Evolutionary conservation across 2,113 vertebrate species (phyloP).

Genomic region (Asarcornis scutulata): DNA sequence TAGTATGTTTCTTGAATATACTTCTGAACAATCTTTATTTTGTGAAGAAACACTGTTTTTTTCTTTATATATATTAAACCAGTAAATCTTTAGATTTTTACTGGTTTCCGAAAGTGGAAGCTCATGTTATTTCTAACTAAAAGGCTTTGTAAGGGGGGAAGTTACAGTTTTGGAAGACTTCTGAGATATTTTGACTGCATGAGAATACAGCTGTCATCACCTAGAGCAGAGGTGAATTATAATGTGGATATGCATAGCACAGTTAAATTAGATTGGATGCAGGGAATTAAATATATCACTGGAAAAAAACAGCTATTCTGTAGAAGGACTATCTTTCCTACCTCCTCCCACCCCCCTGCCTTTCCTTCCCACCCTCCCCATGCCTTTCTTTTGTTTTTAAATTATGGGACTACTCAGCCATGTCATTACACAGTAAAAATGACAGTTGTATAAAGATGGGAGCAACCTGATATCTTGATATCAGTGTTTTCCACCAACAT

Average conservation of each 20-base stretch:
- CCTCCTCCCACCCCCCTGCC: too few species aligned
- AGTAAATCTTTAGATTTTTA: not conserved
- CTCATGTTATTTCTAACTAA: not conserved
- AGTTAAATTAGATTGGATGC: not conserved
- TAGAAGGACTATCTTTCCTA: not conserved
- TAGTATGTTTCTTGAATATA: not conserved
- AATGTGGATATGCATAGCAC: not conserved
- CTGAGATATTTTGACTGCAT: not conserved
- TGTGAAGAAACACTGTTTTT: not conserved
- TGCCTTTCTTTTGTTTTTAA: not conserved
- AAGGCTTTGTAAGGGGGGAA: not conserved
- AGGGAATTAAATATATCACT: not conserved
- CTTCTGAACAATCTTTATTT: not conserved
- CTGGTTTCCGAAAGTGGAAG: not conserved
- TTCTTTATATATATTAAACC: not conserved
- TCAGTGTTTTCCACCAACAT: not conserved
- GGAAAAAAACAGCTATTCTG: not conserved
- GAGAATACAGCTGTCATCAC: not conserved
- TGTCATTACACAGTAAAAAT: not conserved
- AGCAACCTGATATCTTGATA: not conserved
- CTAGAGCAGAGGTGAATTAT: not conserved
- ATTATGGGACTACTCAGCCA: not conserved
- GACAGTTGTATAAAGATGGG: not conserved
- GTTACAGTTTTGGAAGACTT: not conserved
- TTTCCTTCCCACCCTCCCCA: too few species aligned